Evolutionary conservation across 2,888 invertebrate species (phyloP), one percentile per base, ranked within the genome.

Genomic region (Thelaira solivaga): DNA sequence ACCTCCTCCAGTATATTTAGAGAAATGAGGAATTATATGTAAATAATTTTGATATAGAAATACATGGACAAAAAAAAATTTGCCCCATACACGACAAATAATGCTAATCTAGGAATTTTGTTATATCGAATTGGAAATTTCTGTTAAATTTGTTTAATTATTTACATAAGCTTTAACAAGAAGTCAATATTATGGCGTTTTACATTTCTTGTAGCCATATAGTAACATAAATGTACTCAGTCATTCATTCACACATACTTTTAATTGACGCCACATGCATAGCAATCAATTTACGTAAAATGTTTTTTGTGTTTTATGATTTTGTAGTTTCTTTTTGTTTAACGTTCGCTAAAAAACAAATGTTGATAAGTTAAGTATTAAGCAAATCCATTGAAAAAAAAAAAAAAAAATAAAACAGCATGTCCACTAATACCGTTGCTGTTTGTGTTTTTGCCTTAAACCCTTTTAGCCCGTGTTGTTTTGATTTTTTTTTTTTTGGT

Each of bases 251-350:
- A 22, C 53, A 67, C 43, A 64, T 43, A 51, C 53, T 73, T 74
- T 80, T 77, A 75, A 78, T 80, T 80, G 78, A 73, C 55, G 55
- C 41, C 47, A 26, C 69, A 55, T 76, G 82, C 62, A 77, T 74
- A 80, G 29, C 61, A 55, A 57, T 83, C 84, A 85, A 84, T 85
- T 84, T 83, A 81, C 81, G 75, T 80, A 80, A 45, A 51, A 6
- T 34, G 24, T 31, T 34, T n/a, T 34, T 11, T 2, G n/a, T 34
- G 2, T 34, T n/a, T 11, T 34, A 34, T 4, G n/a, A 4, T 34
- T 13, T 41, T 24, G 24, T 36, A 24, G 4, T 24, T 4, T 55
- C 13, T 39, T 22, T 34, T 55, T 11, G 16, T 36, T 20, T 67
- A 34, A 3, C n/a, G 10, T 20, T 10, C 22, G 18, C 41, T n/a